These are phyloP conservation scores for Cygnus olor DNA, from an alignment of 2,797 vertebrate genomes.

Conservation along the genomic window DNA sequence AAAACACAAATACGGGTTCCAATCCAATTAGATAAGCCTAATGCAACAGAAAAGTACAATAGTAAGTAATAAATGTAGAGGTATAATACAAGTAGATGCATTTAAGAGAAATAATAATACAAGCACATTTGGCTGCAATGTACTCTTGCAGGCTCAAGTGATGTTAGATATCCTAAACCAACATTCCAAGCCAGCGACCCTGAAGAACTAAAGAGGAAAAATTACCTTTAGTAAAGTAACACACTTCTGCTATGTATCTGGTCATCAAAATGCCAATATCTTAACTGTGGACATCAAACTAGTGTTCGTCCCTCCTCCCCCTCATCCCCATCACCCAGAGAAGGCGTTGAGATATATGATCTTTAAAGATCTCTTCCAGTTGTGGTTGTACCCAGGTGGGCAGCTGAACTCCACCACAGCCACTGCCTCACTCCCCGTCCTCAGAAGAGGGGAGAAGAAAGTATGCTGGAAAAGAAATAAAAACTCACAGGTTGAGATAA, in stretches of 20 bases:
- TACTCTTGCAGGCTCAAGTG: not conserved
- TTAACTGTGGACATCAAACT: too few species aligned
- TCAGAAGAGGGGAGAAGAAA: not conserved
- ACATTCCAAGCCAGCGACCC: not conserved
- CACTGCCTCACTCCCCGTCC: not conserved
- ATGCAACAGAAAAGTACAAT: not conserved
- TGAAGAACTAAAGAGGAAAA: not conserved
- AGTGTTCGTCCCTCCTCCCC: too few species aligned
- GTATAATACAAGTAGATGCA: fast-evolving
- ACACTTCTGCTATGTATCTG: too few species aligned
- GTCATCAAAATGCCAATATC: too few species aligned
- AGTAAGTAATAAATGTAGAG: not conserved
- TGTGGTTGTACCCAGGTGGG: too few species aligned
- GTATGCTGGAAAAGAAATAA: not conserved
- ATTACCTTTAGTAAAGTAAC: not conserved
- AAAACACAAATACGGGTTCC: not conserved
- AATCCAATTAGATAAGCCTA: not conserved
- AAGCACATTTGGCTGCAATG: not conserved
- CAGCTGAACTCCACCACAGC: not conserved
- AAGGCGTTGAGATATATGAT: too few species aligned
- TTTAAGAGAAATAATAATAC: not conserved
- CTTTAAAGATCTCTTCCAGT: too few species aligned
- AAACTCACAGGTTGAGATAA: not conserved
- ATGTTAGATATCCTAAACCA: not conserved
- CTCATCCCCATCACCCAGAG: too few species aligned